Evolutionary conservation across 2,797 vertebrate species (phyloP).

Genomic region (Coreius guichenoti): DNA sequence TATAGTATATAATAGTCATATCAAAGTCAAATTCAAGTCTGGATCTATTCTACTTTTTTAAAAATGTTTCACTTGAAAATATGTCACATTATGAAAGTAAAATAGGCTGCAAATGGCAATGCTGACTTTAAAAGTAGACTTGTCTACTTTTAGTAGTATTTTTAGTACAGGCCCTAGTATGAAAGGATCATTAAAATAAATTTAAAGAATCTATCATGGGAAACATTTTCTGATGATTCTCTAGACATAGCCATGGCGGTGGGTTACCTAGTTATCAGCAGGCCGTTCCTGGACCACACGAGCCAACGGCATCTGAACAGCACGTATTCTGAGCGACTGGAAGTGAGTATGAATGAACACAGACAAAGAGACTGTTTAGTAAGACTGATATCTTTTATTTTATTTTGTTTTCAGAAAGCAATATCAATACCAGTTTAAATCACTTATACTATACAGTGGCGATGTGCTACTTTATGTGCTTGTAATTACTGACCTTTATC

Average conservation of each 20-base stretch:
- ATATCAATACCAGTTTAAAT: neutral
- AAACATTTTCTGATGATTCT: neutral
- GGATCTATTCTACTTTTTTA: neutral
- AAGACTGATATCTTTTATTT: neutral
- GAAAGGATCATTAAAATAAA: neutral
- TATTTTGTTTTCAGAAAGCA: neutral
- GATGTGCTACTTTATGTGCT: neutral
- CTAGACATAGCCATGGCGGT: conserved; percentile 93
- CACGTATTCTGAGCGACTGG: conserved; percentile 89
- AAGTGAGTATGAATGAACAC: conserved; percentile 77
- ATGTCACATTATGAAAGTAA: neutral
- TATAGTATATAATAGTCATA: neutral
- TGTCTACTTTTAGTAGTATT: neutral
- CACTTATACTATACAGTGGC: neutral
- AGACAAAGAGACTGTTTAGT: neutral
- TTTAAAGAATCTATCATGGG: neutral
- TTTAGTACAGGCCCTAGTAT: neutral
- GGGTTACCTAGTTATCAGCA: conserved; percentile 94
- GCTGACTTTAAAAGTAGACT: neutral
- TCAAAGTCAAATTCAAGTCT: neutral
- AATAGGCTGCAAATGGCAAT: neutral
- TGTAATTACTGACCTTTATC: neutral
- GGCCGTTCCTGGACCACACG: conserved; percentile 86
- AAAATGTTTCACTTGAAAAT: neutral
- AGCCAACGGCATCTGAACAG: conserved; percentile 87